Evolutionary conservation across 2,888 invertebrate genomes (phyloP).

Genomic region (Lithophane ornitopus): DNA sequence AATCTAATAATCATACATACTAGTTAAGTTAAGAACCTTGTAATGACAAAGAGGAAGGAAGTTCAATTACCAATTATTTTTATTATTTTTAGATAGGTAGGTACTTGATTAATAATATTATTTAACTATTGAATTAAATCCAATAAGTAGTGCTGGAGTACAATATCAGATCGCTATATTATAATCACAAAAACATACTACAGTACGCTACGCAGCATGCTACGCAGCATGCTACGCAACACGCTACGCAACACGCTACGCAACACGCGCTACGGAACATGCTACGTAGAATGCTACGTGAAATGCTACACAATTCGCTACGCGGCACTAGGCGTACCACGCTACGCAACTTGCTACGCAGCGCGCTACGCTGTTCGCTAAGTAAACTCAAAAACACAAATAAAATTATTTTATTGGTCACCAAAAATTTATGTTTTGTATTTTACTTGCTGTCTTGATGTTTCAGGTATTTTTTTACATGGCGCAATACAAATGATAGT

Average conservation of each 20-base stretch:
- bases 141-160: neutral
- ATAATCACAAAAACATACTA: neutral
- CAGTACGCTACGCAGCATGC: neutral
- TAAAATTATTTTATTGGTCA: neutral
- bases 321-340: neutral
- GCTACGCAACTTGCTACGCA: constrained; percentile 3
- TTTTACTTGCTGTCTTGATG: neutral
- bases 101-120: neutral
- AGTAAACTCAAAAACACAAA: neutral
- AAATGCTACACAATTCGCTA: neutral
- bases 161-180: neutral
- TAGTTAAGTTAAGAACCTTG: neutral
- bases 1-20: neutral
- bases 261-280: neutral
- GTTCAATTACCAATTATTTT: neutral
- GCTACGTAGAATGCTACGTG: neutral
- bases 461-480: neutral
- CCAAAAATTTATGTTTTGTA: too few species aligned
- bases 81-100: neutral
- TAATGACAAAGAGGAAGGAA: neutral
- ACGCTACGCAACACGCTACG: neutral
- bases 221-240: neutral
- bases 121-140: neutral
- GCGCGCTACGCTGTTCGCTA: neutral
- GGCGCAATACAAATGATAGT: neutral